phyloP scores from a whole-genome alignment of 2,888 invertebrate genomes.

The Operophtera brumata region DNA sequence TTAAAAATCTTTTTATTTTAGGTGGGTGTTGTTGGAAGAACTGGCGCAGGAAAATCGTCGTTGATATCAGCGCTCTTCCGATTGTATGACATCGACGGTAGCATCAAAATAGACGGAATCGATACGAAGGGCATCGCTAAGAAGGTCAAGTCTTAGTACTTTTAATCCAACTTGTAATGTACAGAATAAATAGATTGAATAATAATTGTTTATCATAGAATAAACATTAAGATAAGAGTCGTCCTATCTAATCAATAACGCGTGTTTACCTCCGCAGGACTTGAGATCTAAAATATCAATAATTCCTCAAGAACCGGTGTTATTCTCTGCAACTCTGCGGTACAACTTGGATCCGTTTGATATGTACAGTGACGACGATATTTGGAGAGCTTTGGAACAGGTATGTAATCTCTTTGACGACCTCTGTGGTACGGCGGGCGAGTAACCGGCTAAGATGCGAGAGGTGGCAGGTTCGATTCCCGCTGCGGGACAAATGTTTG shows the following conservation, averaged over 20 bases:
- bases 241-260: not conserved
- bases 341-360: slow-evolving; percentile 87
- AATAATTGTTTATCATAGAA: not conserved
- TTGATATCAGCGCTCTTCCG: slow-evolving; percentile 89
- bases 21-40: slow-evolving; percentile 90
- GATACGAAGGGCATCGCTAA: slow-evolving; percentile 83
- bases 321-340: slow-evolving; percentile 84
- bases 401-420: slow-evolving; percentile 53
- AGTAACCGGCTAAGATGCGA: too few relatives aligned
- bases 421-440: too few relatives aligned
- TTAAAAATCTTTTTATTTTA: slow-evolving; percentile 38
- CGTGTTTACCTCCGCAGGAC: slow-evolving; percentile 53
- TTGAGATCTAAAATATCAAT: slow-evolving; percentile 85
- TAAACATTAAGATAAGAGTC: not conserved
- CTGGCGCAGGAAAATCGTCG: slow-evolving; percentile 93
- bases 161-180: too few relatives aligned
- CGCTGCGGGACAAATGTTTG: too few relatives aligned
- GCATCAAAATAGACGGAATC: slow-evolving; percentile 85
- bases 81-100: slow-evolving; percentile 84
- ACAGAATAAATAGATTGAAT: too few relatives aligned
- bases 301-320: slow-evolving; percentile 85
- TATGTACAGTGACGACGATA: slow-evolving; percentile 80
- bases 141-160: slow-evolving; percentile 53
- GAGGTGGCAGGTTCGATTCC: too few relatives aligned
- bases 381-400: slow-evolving; percentile 86